Evolutionary conservation across 2,888 invertebrate genomes (phyloP).

Genomic region (Portevinia maculata): DNA sequence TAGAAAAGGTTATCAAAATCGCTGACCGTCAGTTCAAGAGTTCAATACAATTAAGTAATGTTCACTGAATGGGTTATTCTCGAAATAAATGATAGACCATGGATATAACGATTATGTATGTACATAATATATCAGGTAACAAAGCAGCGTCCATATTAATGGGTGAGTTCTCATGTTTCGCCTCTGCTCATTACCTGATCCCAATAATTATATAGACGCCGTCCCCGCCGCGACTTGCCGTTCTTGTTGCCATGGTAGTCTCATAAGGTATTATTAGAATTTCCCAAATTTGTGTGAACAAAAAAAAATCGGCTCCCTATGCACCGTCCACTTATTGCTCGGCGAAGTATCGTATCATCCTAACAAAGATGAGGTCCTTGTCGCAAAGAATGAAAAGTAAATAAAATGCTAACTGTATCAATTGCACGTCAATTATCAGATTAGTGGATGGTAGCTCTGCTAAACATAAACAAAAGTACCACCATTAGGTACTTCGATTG

Average conservation of each 20-base stretch:
- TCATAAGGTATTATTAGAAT: conserved; percentile 12
- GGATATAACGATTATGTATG: too few relatives aligned
- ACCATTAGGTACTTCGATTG: conserved; percentile 26
- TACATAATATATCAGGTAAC: conserved; percentile 12
- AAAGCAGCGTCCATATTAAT: not conserved
- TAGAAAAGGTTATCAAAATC: too few relatives aligned
- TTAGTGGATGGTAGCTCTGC: conserved; percentile 28
- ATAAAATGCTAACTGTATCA: conserved; percentile 51
- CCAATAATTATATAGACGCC: conserved; percentile 17
- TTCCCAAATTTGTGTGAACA: conserved; percentile 8
- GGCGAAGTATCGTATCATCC: not conserved
- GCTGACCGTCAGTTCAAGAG: too few relatives aligned
- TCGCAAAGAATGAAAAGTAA: conserved; percentile 20
- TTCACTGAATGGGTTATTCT: too few relatives aligned
- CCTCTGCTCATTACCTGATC: conserved; percentile 4
- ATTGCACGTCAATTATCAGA: conserved; percentile 67
- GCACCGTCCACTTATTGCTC: conserved; percentile 2
- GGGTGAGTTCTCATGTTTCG: conserved; percentile 29
- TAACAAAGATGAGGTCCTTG: not conserved
- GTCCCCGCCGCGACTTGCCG: not conserved
- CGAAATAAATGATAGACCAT: too few relatives aligned
- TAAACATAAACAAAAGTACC: conserved; percentile 19
- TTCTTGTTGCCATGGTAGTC: too few relatives aligned
- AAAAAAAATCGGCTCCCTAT: conserved; percentile 5
- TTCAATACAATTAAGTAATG: too few relatives aligned